Conservation (phyloP, 2,888 invertebrate genomes). For the Brachypalpus laphriformis region DNA sequence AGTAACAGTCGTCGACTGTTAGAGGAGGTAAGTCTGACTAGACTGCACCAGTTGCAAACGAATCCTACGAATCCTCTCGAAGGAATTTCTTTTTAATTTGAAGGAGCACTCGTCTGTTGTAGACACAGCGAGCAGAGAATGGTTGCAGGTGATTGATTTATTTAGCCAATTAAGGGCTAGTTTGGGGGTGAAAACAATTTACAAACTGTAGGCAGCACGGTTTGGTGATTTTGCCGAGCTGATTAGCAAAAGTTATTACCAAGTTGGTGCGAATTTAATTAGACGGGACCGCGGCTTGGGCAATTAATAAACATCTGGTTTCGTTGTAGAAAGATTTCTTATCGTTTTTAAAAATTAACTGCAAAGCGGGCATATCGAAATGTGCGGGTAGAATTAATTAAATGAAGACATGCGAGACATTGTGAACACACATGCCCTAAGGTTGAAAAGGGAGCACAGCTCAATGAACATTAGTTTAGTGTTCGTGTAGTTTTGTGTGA, state of each 20-base stretch:
- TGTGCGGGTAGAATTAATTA: too few relatives aligned
- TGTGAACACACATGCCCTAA: too few relatives aligned
- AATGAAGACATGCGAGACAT: too few relatives aligned
- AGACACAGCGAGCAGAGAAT: constrained; percentile 5
- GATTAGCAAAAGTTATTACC: constrained; percentile 21
- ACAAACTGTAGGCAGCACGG: not conserved
- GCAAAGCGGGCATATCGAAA: too few relatives aligned
- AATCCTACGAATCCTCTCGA: constrained; percentile 1
- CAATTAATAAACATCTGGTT: not conserved
- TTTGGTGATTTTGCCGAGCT: not conserved
- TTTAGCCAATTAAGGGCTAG: constrained; percentile 17
- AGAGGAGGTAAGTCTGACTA: not conserved
- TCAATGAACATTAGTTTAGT: too few relatives aligned
- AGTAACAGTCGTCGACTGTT: not conserved
- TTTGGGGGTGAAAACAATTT: not conserved
- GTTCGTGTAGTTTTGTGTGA: too few relatives aligned
- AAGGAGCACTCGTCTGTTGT: not conserved
- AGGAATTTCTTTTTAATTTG: not conserved
- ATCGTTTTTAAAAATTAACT: too few relatives aligned
- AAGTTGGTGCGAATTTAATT: constrained; percentile 15
- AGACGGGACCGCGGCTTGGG: not conserved
- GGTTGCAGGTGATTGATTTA: constrained; percentile 45
- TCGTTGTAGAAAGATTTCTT: too few relatives aligned
- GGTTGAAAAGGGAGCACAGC: too few relatives aligned
- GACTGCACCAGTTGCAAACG: constrained; percentile 1